A percentile compares a stretch with the other conserved stretches of the same genome.
Conservation (phyloP, 2,888 invertebrate genomes). For the Microchrysa polita region DNA sequence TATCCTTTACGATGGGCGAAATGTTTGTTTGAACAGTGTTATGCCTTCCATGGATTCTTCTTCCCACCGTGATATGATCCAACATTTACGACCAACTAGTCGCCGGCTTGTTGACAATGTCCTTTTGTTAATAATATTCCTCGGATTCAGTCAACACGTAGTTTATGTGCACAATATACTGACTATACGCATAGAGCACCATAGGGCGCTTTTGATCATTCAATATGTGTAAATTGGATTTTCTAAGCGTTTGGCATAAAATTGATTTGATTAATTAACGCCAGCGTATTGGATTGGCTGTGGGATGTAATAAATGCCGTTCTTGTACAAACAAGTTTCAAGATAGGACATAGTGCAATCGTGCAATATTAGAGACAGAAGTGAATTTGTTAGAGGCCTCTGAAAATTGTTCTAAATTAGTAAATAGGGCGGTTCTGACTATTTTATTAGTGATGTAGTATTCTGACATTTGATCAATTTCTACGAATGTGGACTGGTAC, state of each 20-base stretch:
- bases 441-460: too few relatives aligned
- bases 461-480: too few relatives aligned
- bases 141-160: constrained; percentile 21
- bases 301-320: background rate
- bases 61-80: constrained; percentile 9
- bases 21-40: constrained; percentile 41
- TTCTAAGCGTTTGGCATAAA: background rate
- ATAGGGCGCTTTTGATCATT: constrained; percentile 25
- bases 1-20: constrained; percentile 21
- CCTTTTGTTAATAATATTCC: constrained; percentile 27
- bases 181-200: constrained; percentile 21
- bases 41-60: constrained; percentile 43
- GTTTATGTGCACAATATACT: constrained; percentile 15
- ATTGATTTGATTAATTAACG: constrained; percentile 9
- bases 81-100: constrained; percentile 42
- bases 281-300: background rate
- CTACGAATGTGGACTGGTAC: too few relatives aligned
- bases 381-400: too few relatives aligned
- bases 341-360: too few relatives aligned
- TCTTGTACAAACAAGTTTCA: too few relatives aligned
- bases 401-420: too few relatives aligned
- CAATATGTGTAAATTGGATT: constrained; percentile 33
- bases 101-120: constrained; percentile 41
- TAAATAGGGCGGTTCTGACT: too few relatives aligned
- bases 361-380: too few relatives aligned